A percentile compares a stretch with the other conserved stretches of the same genome.
Evolutionary conservation across 1,140 invertebrate genomes (phyloP).

Genomic region (Macrobrachium rosenbergii): DNA sequence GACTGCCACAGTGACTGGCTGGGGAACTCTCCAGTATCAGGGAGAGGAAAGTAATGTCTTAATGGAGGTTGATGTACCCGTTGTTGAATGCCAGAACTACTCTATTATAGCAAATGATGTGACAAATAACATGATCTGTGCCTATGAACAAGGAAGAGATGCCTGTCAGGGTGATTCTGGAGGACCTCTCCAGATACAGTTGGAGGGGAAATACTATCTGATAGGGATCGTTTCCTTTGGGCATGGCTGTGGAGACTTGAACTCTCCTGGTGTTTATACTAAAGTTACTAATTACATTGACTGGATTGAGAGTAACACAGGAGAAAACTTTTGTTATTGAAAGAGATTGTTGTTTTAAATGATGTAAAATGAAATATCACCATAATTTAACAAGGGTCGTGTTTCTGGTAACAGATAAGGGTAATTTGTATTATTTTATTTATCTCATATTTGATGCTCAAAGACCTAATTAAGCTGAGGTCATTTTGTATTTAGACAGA

Average conservation of each 20-base stretch:
- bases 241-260: constrained; percentile 67
- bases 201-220: constrained; percentile 66
- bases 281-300: constrained; percentile 67
- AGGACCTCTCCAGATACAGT: constrained; percentile 67
- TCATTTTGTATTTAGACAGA: too few relatives aligned
- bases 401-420: too few relatives aligned
- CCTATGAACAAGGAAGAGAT: constrained; percentile 17
- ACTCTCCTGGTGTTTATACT: constrained; percentile 68
- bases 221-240: constrained; percentile 68
- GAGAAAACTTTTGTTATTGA: constrained; percentile 25
- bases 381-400: too few relatives aligned
- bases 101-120: background rate
- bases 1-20: constrained; percentile 72
- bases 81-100: constrained; percentile 69
- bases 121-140: constrained; percentile 55
- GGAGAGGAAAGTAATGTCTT: constrained; percentile 74
- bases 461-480: too few relatives aligned
- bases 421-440: too few relatives aligned
- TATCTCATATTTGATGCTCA: too few relatives aligned
- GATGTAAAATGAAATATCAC: too few relatives aligned
- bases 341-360: too few relatives aligned
- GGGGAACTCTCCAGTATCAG: constrained; percentile 75
- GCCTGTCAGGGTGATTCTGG: constrained; percentile 68
- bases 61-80: constrained; percentile 74
- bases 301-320: constrained; percentile 66